Percentiles rank a stretch among this genome's conserved stretches.
phyloP scores from a whole-genome alignment of 2,797 vertebrate species.

The Hydrocynus forskahlii region DNA sequence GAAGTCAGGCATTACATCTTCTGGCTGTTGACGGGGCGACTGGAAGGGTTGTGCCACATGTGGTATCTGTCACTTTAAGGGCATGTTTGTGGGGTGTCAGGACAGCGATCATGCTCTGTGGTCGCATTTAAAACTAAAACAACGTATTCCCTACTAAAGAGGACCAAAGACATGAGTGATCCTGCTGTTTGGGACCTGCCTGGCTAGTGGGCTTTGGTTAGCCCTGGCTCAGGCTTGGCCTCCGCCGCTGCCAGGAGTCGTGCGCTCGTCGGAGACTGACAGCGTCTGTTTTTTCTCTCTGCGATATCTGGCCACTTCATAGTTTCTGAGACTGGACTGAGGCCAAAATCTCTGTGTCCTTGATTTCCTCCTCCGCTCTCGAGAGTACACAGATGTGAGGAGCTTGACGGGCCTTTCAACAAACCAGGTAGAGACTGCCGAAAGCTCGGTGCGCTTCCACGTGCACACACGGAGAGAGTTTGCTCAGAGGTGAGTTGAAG shows the following conservation, averaged over 20 bases:
- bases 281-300: constrained; percentile 55
- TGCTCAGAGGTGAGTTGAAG: background rate
- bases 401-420: constrained; percentile 17
- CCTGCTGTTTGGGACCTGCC: constrained; percentile 31
- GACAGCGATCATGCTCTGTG: too few relatives aligned
- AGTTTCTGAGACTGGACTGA: constrained; percentile 30
- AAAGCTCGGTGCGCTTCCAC: constrained; percentile 15
- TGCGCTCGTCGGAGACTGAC: constrained; percentile 40
- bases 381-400: constrained; percentile 30
- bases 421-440: constrained; percentile 33
- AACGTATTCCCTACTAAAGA: background rate
- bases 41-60: constrained; percentile 10
- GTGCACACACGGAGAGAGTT: constrained; percentile 10
- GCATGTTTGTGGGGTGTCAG: background rate
- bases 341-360: constrained; percentile 46
- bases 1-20: constrained; percentile 27
- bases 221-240: constrained; percentile 23
- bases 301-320: constrained; percentile 51
- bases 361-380: constrained; percentile 44
- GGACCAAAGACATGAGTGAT: background rate
- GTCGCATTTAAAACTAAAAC: background rate
- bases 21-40: background rate
- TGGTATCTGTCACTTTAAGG: background rate
- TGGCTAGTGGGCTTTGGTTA: constrained; percentile 15
- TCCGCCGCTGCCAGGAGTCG: constrained; percentile 42